These are phyloP conservation scores for Trichomalopsis sarcophagae DNA, from an alignment of 1,140 invertebrate genomes.

Conservation along the genomic window DNA sequence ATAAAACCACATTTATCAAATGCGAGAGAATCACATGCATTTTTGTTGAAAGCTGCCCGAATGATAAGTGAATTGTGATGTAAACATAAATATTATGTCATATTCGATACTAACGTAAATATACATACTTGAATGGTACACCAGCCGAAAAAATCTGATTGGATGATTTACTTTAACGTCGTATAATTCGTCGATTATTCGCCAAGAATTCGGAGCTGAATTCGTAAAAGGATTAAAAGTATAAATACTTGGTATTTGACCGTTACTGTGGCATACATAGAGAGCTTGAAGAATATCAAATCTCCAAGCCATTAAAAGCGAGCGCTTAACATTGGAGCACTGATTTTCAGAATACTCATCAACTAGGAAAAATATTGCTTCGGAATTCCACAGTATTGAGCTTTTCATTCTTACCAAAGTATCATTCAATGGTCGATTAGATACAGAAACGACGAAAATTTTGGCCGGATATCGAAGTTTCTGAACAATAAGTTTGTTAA, in stretches of 20 bases:
- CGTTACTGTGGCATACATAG: too few relatives aligned
- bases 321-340: too few relatives aligned
- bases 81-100: too few relatives aligned
- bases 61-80: too few relatives aligned
- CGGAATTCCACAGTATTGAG: too few relatives aligned
- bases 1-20: neutral
- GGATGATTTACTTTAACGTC: neutral
- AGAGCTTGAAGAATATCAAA: too few relatives aligned
- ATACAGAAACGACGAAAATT: too few relatives aligned
- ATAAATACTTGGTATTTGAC: neutral
- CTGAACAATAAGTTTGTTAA: neutral
- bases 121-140: neutral
- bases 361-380: neutral
- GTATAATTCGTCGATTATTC: too few relatives aligned
- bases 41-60: too few relatives aligned
- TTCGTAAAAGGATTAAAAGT: conserved; percentile 14
- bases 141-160: neutral
- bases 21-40: neutral
- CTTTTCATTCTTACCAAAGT: neutral
- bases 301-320: too few relatives aligned
- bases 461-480: conserved; percentile 7
- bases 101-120: too few relatives aligned
- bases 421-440: neutral
- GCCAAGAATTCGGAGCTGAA: neutral
- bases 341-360: too few relatives aligned